Evolutionary conservation across 2,888 invertebrate genomes (phyloP).

Genomic region (Drosophila rellima): DNA sequence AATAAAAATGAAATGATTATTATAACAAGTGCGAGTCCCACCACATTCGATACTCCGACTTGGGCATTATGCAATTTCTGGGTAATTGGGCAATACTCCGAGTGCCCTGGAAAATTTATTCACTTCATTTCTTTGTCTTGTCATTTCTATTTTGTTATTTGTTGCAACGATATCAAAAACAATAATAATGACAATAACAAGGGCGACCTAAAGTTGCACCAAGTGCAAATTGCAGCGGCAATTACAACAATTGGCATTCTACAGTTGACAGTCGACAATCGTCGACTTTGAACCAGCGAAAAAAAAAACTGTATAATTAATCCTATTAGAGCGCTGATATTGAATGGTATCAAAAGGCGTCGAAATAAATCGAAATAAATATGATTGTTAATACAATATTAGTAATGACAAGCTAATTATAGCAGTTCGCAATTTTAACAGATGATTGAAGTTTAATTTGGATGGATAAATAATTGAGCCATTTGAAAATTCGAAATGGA

Average conservation of each 20-base stretch:
- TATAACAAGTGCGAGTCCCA: neutral
- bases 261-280: neutral
- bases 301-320: constrained; percentile 5
- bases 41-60: neutral
- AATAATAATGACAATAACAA: neutral
- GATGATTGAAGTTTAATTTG: neutral
- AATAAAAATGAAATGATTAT: constrained; percentile 15
- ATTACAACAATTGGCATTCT: neutral
- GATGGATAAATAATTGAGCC: neutral
- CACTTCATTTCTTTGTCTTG: neutral
- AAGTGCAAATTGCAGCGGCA: neutral
- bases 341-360: neutral
- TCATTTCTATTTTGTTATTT: neutral
- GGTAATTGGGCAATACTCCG: constrained; percentile 30
- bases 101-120: neutral
- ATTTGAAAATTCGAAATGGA: too few species aligned
- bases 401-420: neutral
- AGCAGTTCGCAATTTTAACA: neutral
- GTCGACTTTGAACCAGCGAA: constrained; percentile 13
- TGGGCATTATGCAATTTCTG: constrained; percentile 35
- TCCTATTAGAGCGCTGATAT: constrained; percentile 6
- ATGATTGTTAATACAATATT: neutral
- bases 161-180: neutral
- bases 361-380: constrained; percentile 9
- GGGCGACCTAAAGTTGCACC: neutral